Evolutionary conservation across 1,140 invertebrate species (phyloP).

Genomic region (Theocolax elegans): DNA sequence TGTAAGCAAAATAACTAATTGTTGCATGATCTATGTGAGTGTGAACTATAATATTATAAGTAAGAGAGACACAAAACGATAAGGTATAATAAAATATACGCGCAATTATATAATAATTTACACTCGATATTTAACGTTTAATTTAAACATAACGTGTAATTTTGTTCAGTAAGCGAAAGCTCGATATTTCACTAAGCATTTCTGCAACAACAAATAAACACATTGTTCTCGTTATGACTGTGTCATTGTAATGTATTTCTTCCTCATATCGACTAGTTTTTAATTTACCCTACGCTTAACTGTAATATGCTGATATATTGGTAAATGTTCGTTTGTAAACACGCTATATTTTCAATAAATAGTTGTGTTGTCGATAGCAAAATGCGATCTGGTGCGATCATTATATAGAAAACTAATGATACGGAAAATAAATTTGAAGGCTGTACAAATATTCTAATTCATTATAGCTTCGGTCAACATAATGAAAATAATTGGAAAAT

Average conservation of each 20-base stretch:
- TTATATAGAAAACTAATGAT: too few species aligned
- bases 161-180: too few species aligned
- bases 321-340: not conserved
- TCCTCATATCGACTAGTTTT: not conserved
- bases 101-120: too few species aligned
- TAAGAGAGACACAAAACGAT: too few species aligned
- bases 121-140: too few species aligned
- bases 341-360: not conserved
- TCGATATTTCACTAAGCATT: too few species aligned
- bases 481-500: not conserved
- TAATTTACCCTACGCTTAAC: not conserved
- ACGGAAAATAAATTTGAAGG: not conserved
- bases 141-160: too few species aligned
- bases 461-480: not conserved
- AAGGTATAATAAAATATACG: too few species aligned
- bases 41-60: too few species aligned
- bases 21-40: too few species aligned
- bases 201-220: not conserved
- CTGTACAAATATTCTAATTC: too few species aligned
- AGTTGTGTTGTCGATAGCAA: not conserved
- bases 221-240: not conserved
- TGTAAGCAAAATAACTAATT: too few species aligned
- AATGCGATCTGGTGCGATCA: not conserved
- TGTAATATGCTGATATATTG: not conserved
- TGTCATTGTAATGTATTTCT: conserved; percentile 7